Conservation (phyloP, 2,797 vertebrate species). For the Bryconaethiops microstoma region DNA sequence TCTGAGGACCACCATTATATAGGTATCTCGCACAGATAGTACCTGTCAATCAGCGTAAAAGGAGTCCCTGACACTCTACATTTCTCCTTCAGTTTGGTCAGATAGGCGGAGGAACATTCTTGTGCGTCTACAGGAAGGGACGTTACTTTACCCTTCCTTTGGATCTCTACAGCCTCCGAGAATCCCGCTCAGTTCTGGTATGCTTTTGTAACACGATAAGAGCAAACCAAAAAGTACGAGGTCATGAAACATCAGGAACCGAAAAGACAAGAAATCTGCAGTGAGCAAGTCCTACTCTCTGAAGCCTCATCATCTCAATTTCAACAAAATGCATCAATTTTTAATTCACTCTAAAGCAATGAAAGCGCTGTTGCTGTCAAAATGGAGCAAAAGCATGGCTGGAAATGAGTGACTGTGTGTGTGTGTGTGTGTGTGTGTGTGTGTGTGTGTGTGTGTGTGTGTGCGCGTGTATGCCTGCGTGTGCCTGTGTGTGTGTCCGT, state of each 20-base stretch:
- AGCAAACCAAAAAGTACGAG: constrained; percentile 56
- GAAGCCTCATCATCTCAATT: constrained; percentile 65
- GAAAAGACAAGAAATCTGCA: constrained; percentile 51
- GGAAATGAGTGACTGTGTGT: constrained; percentile 29
- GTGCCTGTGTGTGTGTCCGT: background rate
- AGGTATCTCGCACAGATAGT: constrained; percentile 86
- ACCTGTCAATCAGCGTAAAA: constrained; percentile 87
- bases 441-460: background rate
- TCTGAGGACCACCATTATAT: constrained; percentile 81
- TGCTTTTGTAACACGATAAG: constrained; percentile 61
- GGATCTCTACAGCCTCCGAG: constrained; percentile 11
- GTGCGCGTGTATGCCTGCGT: background rate
- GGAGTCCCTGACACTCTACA: constrained; percentile 74
- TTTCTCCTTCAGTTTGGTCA: constrained; percentile 52
- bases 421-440: background rate
- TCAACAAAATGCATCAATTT: constrained; percentile 59
- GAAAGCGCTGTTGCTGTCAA: constrained; percentile 50
- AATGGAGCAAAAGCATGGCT: constrained; percentile 39
- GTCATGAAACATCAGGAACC: constrained; percentile 62
- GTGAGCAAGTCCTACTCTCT: constrained; percentile 46
- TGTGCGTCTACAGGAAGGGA: constrained; percentile 29
- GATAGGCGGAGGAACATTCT: constrained; percentile 35
- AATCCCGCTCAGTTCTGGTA: background rate
- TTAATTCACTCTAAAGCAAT: constrained; percentile 57
- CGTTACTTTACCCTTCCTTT: constrained; percentile 28